These are phyloP conservation scores for Ancistrus triradiatus DNA, from an alignment of 2,113 vertebrate genomes.

Conservation along the genomic window DNA sequence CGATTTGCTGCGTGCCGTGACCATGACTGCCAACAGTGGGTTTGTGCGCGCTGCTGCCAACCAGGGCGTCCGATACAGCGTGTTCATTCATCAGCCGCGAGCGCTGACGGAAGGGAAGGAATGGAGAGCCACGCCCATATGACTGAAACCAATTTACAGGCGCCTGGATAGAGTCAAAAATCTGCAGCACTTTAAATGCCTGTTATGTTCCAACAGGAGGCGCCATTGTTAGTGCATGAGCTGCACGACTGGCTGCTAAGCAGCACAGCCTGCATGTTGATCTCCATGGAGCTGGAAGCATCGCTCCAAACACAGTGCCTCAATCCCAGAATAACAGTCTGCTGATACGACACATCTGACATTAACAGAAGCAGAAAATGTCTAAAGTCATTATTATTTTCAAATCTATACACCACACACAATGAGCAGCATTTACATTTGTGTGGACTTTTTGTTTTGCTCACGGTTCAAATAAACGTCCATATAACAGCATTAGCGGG, in stretches of 20 bases:
- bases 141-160: constrained; percentile 15
- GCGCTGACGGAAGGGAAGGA: constrained; percentile 95
- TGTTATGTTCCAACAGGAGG: background rate
- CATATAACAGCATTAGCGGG: background rate
- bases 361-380: no score
- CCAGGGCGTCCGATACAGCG: constrained; percentile 90
- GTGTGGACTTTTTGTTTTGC: background rate
- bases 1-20: constrained; percentile 83
- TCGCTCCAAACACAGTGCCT: no score
- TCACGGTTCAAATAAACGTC: constrained; percentile 24
- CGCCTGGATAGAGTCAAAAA: no score
- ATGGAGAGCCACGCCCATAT: constrained; percentile 77
- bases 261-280: no score
- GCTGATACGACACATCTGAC: no score
- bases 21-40: constrained; percentile 93
- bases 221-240: no score
- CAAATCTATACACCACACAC: no score
- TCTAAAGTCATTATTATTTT: no score
- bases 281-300: no score
- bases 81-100: constrained; percentile 90
- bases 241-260: no score
- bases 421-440: background rate
- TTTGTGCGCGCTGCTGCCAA: constrained; percentile 92
- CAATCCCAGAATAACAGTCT: no score
- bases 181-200: constrained; percentile 5